Evolutionary conservation across 2,113 vertebrate genomes (phyloP).

Genomic region (Triplophysa dalaica): DNA sequence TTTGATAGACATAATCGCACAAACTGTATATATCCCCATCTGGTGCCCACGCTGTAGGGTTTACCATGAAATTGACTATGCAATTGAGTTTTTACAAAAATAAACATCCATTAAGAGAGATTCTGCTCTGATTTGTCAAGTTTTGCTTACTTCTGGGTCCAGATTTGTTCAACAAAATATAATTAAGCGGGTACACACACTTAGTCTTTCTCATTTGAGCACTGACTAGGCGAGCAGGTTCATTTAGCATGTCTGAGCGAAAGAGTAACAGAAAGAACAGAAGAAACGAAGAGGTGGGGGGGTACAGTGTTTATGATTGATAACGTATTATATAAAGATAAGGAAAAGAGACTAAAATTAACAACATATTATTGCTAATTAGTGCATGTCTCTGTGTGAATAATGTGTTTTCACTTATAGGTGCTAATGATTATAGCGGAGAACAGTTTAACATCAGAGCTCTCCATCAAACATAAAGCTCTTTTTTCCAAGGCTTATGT

Average conservation of each 20-base stretch:
- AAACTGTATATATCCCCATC: too few species aligned
- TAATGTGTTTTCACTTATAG: background rate
- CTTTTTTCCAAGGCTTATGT: background rate
- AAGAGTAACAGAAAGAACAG: background rate
- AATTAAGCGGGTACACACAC: background rate
- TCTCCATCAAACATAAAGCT: constrained; percentile 17
- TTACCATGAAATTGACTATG: too few species aligned
- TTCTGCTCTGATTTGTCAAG: too few species aligned
- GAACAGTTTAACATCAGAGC: constrained; percentile 12
- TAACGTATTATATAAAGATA: background rate
- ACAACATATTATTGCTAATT: background rate
- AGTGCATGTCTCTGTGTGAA: constrained; percentile 1
- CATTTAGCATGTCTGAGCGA: constrained; percentile 21
- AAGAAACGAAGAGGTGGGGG: background rate
- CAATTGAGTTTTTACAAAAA: too few species aligned
- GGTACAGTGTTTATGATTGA: background rate
- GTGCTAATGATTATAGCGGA: constrained; percentile 4
- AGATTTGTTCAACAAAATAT: too few species aligned
- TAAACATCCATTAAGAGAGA: too few species aligned
- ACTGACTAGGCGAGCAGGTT: constrained; percentile 18
- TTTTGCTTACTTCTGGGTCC: too few species aligned
- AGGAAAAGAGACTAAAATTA: background rate
- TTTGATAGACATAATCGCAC: too few species aligned
- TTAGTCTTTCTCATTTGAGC: constrained; percentile 12
- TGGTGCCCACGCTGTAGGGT: too few species aligned